Evolutionary conservation across 2,888 invertebrate genomes (phyloP).

Genomic region (Folsomia manolachei): DNA sequence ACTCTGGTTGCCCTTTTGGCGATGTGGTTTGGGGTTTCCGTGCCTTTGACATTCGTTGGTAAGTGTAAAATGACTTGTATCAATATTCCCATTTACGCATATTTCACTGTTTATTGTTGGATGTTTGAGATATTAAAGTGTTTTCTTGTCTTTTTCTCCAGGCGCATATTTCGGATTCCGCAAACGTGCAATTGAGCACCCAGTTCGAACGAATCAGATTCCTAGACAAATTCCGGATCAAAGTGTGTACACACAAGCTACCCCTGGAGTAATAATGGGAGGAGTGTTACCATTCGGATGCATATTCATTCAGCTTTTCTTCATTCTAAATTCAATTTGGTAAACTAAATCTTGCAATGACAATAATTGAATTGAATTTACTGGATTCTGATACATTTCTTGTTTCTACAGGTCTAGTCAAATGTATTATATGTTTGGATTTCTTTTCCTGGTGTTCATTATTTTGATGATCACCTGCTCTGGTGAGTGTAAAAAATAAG

Average conservation of each 20-base stretch:
- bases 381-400: constrained; percentile 9
- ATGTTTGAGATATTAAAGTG: no score
- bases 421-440: constrained; percentile 99
- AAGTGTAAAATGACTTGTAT: no score
- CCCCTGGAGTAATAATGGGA: constrained; percentile 96
- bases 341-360: constrained; percentile 53
- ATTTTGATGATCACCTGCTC: constrained; percentile 98
- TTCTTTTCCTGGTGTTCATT: constrained; percentile 93
- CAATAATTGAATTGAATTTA: background rate
- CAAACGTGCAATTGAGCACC: constrained; percentile 61
- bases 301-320: constrained; percentile 98
- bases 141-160: no score
- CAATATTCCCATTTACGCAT: no score
- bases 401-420: constrained; percentile 67
- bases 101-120: no score
- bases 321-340: constrained; percentile 98
- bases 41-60: constrained; percentile 95
- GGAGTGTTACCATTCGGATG: constrained; percentile 97
- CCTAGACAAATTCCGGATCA: constrained; percentile 98
- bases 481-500: no score
- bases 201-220: constrained; percentile 95
- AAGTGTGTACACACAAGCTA: constrained; percentile 92
- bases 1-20: constrained; percentile 90
- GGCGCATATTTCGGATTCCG: constrained; percentile 98
- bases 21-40: constrained; percentile 97